phyloP scores from a whole-genome alignment of 2,797 vertebrate genomes.

The Dendrocincla tyrannina region DNA sequence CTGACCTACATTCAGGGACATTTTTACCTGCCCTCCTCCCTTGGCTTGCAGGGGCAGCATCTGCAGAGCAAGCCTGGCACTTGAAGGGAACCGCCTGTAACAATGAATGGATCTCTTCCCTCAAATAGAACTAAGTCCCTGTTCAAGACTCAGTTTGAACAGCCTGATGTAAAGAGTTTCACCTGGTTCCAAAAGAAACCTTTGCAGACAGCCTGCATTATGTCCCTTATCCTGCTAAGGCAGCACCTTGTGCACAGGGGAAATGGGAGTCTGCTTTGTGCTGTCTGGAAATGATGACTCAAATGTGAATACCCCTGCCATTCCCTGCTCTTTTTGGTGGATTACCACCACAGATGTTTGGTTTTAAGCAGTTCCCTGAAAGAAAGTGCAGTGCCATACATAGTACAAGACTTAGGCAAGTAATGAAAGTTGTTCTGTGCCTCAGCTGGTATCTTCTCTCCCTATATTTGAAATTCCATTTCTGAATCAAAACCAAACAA shows the following conservation, averaged over 20 bases:
- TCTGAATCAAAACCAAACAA: background rate
- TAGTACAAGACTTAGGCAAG: background rate
- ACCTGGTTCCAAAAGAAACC: background rate
- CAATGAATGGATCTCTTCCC: background rate
- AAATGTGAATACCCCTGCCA: background rate
- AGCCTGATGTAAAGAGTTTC: background rate
- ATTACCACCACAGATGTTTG: background rate
- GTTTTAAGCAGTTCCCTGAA: background rate
- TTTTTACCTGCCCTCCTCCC: background rate
- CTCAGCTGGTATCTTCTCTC: background rate
- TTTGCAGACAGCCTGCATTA: background rate
- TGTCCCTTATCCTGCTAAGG: accelerated
- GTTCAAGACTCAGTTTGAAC: background rate
- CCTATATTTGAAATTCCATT: background rate
- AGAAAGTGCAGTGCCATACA: background rate
- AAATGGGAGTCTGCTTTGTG: background rate
- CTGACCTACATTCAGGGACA: constrained; percentile 31
- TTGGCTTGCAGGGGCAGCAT: background rate
- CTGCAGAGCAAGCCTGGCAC: background rate
- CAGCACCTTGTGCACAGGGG: background rate
- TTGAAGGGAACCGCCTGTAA: background rate
- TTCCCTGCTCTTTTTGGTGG: background rate
- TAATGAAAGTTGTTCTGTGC: background rate
- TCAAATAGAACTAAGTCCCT: background rate
- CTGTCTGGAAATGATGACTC: accelerated